Conservation (phyloP, 1,140 invertebrate species). For the Aporrectodea caliginosa region DNA sequence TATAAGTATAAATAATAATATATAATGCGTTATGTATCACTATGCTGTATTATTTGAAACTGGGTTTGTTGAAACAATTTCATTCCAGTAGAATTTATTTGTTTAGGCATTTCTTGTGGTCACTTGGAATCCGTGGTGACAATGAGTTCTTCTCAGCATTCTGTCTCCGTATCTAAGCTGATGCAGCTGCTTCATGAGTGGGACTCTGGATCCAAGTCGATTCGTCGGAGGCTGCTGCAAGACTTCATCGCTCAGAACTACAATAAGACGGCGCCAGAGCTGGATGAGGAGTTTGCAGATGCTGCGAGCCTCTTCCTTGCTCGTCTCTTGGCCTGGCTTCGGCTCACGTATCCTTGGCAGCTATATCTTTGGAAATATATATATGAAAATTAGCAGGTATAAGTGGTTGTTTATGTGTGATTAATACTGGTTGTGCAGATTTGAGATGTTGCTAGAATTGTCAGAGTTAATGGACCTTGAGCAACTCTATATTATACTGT, state of each 20-base stretch:
- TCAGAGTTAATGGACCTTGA: too few relatives aligned
- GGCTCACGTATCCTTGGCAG: conserved; percentile 52
- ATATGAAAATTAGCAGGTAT: too few relatives aligned
- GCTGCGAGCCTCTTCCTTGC: conserved; percentile 55
- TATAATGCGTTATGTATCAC: too few relatives aligned
- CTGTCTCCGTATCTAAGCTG: conserved; percentile 49
- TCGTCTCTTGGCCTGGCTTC: conserved; percentile 53
- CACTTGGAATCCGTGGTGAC: conserved; percentile 16
- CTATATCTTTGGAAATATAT: conserved; percentile 55
- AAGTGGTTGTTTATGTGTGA: too few relatives aligned
- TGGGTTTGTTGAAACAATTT: too few relatives aligned
- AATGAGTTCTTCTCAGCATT: conserved; percentile 54
- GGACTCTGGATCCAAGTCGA: conserved; percentile 52
- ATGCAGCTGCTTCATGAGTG: conserved; percentile 53
- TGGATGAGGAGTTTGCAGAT: conserved; percentile 55
- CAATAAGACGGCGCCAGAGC: conserved; percentile 54
- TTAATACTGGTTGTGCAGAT: too few relatives aligned
- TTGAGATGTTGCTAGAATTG: too few relatives aligned
- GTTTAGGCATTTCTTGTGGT: too few relatives aligned
- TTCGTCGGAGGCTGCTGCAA: conserved; percentile 48
- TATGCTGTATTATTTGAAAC: too few relatives aligned
- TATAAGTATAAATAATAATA: too few relatives aligned
- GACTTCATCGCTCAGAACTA: conserved; percentile 54
- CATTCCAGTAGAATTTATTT: too few relatives aligned
- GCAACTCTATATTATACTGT: too few relatives aligned